Conservation (phyloP, 2,113 vertebrate genomes). For the Osmerus mordax region DNA sequence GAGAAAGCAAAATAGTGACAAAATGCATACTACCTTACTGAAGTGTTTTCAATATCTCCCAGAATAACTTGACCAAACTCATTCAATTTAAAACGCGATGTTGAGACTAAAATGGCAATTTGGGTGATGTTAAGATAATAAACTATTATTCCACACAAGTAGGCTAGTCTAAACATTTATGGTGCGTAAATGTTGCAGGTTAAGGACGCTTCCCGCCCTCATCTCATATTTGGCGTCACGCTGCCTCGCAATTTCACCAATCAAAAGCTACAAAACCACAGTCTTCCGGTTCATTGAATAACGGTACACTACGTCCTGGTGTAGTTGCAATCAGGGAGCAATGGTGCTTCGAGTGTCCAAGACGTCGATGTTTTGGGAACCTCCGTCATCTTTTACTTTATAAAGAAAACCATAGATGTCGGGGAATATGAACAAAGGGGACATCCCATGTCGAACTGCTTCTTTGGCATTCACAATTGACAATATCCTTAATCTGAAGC, state of each 20-base stretch:
- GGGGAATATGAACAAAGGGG: constrained; percentile 70
- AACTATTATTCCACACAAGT: too few species aligned
- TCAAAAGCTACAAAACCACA: constrained; percentile 58
- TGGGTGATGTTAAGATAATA: too few species aligned
- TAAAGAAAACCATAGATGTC: constrained; percentile 48
- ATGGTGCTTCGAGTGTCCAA: constrained; percentile 62
- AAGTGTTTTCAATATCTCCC: not conserved
- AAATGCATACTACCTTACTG: not conserved
- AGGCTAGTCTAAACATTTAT: too few species aligned
- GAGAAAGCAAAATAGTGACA: too few species aligned
- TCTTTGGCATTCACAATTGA: constrained; percentile 76
- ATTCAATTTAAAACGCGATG: not conserved
- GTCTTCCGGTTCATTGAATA: constrained; percentile 62
- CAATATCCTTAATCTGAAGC: constrained; percentile 71
- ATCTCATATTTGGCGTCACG: constrained; percentile 27
- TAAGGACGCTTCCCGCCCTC: constrained; percentile 58
- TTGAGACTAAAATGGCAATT: too few species aligned
- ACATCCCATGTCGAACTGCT: constrained; percentile 55
- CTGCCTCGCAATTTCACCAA: constrained; percentile 60
- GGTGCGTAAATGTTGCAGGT: not conserved
- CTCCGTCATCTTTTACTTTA: constrained; percentile 8
- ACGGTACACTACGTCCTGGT: constrained; percentile 37
- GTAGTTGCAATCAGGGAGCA: constrained; percentile 51
- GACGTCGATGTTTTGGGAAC: constrained; percentile 36
- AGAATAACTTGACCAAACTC: not conserved